A percentile compares a stretch with the other conserved stretches of the same genome.
Conservation (phyloP, 1,140 invertebrate genomes). For the Aphelenchoides besseyi region DNA sequence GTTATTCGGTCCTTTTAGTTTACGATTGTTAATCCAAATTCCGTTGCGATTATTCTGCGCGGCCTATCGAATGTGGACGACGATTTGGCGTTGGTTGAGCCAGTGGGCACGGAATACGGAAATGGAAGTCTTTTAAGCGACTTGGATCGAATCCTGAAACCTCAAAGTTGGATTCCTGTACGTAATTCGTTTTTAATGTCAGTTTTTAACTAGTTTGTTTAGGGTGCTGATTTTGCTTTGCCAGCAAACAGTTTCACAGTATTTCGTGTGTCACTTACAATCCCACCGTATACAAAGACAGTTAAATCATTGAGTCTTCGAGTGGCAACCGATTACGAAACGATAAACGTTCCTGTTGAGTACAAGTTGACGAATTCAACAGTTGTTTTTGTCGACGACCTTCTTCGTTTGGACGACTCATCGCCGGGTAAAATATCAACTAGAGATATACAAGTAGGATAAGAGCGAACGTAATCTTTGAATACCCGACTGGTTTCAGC, state of each 20-base stretch:
- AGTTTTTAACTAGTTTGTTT: constrained; percentile 4
- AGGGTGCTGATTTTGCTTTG: constrained; percentile 39
- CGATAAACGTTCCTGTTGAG: constrained; percentile 34
- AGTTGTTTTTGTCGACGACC: constrained; percentile 63
- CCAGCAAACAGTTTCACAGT: constrained; percentile 36
- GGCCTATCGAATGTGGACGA: background rate
- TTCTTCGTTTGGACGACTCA: constrained; percentile 73
- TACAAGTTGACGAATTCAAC: constrained; percentile 33
- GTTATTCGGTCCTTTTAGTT: constrained; percentile 32
- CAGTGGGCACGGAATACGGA: constrained; percentile 29
- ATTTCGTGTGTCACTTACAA: constrained; percentile 28
- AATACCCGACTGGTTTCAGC: constrained; percentile 32
- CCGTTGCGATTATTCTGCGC: constrained; percentile 23
- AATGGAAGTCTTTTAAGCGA: constrained; percentile 28
- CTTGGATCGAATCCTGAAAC: background rate
- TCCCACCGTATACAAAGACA: constrained; percentile 15
- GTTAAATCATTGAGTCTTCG: constrained; percentile 15
- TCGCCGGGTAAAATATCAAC: constrained; percentile 78
- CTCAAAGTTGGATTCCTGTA: constrained; percentile 20
- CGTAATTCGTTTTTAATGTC: constrained; percentile 2
- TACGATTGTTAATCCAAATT: constrained; percentile 32
- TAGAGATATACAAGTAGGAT: constrained; percentile 73
- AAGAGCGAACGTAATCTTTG: background rate
- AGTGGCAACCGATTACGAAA: constrained; percentile 34
- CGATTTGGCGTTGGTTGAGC: constrained; percentile 17